Evolutionary conservation across 2,888 invertebrate genomes (phyloP), one percentile per base, ranked within the genome.

Genomic region (Epicampocera succincta): DNA sequence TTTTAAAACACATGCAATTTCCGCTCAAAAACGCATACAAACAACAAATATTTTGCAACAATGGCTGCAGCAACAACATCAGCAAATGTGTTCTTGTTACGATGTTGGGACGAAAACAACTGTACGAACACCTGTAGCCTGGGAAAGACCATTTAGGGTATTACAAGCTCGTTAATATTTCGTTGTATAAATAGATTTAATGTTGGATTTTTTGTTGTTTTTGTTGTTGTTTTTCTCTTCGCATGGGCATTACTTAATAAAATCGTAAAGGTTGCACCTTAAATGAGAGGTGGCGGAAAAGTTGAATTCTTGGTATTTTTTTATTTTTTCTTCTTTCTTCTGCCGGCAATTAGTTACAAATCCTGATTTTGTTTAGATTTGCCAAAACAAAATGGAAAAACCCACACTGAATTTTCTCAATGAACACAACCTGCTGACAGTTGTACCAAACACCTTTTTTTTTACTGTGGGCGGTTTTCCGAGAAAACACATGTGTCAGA

Each of bases 1-100:
- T 71, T 80, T 25, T 17, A 60, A 78, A 81, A 81, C 80, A 83
- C 80, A 80, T 83, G 83, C 80, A 80, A 78, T 83, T 80, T 78
- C 75, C 74, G 80, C 50, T 78, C 66, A 58, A 76, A 71, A 78
- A 78, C 65, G 54, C 42, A 71, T 50, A 65, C 19, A 33, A 40
- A 58, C 50, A 68, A 38, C 48, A 79, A 66, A 40, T 11, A 48
- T 19, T 42, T 56, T 38, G 40, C 44, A 74, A 42, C 25, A 79
- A 46, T 48, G 25, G 42, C 11, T 72, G 12, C 29, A 61, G 25
- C 50, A 50, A 3, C 65, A 61, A 29, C 61, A 50, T 38, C 54
- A 58, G 61, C 15, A 33, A 54, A 15, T 19, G n/a, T 17, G 5
- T 46, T 6, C 46, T 46, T 46, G 8, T 15, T 44, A 5, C 15